phyloP scores from a whole-genome alignment of 2,797 vertebrate genomes.

The Erpetoichthys calabaricus region DNA sequence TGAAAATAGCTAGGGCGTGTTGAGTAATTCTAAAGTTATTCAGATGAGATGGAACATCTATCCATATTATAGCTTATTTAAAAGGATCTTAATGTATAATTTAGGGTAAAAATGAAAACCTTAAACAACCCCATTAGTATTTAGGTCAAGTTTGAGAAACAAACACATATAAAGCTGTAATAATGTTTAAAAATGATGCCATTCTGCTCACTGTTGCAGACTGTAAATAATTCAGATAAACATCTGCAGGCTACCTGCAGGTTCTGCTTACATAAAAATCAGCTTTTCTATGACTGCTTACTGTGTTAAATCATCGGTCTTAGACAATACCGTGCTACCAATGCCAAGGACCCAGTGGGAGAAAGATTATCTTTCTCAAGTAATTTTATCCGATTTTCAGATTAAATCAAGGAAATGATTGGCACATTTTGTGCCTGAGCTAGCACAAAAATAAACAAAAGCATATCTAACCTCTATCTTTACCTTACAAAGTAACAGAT shows the following conservation, averaged over 20 bases:
- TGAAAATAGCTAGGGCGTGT: too few species aligned
- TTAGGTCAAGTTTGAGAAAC: too few species aligned
- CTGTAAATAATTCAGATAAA: conserved; percentile 21
- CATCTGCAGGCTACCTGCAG: conserved; percentile 13
- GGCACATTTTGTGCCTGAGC: not conserved
- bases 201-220: conserved; percentile 11
- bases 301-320: not conserved
- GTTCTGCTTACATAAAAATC: conserved; percentile 16
- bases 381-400: not conserved
- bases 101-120: too few species aligned
- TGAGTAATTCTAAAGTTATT: too few species aligned
- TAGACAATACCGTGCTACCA: not conserved
- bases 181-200: too few species aligned
- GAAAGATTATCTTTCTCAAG: conserved; percentile 3
- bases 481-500: too few species aligned
- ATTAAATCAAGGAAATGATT: not conserved
- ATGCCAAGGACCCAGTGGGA: conserved; percentile 4
- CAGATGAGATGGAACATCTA: too few species aligned
- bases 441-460: not conserved
- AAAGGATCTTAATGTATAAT: too few species aligned
- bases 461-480: too few species aligned
- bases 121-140: too few species aligned
- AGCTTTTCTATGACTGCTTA: not conserved
- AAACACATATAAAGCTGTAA: too few species aligned
- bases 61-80: too few species aligned